Conservation (phyloP, 2,888 invertebrate species). For the Brachynemurus nebulosus region DNA sequence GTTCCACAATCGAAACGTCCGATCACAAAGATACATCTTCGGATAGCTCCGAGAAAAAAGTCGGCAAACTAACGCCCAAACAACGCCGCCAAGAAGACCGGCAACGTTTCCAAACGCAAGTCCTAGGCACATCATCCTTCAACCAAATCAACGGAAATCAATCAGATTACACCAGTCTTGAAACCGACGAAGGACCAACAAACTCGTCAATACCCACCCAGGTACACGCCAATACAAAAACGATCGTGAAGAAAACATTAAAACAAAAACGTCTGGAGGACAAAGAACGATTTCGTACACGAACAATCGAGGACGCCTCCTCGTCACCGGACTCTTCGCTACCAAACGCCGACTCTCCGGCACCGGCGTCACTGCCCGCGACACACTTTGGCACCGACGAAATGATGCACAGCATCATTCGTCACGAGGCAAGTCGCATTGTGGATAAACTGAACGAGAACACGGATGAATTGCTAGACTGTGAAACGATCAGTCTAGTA, state of each 20-base stretch:
- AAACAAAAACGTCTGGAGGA: conserved; percentile 48
- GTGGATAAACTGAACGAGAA: conserved; percentile 37
- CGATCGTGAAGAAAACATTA: conserved; percentile 32
- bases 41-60: conserved; percentile 12
- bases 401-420: conserved; percentile 34
- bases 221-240: background rate
- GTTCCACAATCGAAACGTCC: conserved; percentile 31
- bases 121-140: conserved; percentile 28
- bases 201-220: conserved; percentile 3
- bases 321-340: conserved; percentile 37
- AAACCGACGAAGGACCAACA: conserved; percentile 15
- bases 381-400: conserved; percentile 20
- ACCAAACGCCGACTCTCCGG: conserved; percentile 18
- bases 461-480: conserved; percentile 37
- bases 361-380: conserved; percentile 19
- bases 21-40: conserved; percentile 32
- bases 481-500: conserved; percentile 52
- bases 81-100: conserved; percentile 51
- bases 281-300: conserved; percentile 60
- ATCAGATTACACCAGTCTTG: conserved; percentile 8
- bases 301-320: conserved; percentile 43
- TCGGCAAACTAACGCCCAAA: conserved; percentile 41
- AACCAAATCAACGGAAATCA: conserved; percentile 11
- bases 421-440: conserved; percentile 42
- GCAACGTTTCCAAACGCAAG: conserved; percentile 56